Evolutionary conservation across 1,140 invertebrate genomes (phyloP).

Genomic region (Eriocheir sinensis): DNA sequence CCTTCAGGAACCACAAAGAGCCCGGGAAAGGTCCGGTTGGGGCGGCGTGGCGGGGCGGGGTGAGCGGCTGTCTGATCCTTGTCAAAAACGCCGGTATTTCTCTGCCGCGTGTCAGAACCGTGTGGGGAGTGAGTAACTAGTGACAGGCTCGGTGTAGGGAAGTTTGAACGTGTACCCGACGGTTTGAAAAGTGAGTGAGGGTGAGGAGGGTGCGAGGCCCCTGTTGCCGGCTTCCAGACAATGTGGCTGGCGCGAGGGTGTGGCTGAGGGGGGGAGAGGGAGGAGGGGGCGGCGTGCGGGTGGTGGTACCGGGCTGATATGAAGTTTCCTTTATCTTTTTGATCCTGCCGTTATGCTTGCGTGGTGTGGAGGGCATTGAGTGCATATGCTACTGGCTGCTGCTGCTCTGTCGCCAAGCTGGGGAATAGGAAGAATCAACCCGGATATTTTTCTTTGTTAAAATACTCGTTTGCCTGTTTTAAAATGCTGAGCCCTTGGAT

Average conservation of each 20-base stretch:
- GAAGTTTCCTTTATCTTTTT: not conserved
- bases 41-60: not conserved
- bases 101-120: not conserved
- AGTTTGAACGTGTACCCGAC: not conserved
- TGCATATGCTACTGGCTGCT: too few relatives aligned
- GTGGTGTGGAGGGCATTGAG: too few relatives aligned
- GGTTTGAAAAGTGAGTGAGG: not conserved
- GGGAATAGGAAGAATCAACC: too few relatives aligned
- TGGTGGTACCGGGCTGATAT: not conserved
- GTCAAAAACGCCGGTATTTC: slow-evolving; percentile 10
- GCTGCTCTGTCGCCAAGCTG: too few relatives aligned
- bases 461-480: too few relatives aligned
- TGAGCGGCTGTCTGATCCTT: not conserved
- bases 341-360: not conserved
- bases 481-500: too few relatives aligned
- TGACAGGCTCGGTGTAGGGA: not conserved
- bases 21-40: not conserved
- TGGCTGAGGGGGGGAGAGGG: not conserved
- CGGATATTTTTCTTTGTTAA: too few relatives aligned
- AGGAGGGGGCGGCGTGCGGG: not conserved
- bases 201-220: not conserved
- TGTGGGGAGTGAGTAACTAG: not conserved
- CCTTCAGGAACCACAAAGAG: not conserved
- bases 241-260: not conserved
- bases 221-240: slow-evolving; percentile 17